A percentile compares a stretch with the other conserved stretches of the same genome.
phyloP scores from a whole-genome alignment of 2,888 invertebrate genomes.

The Thalpophila matura region DNA sequence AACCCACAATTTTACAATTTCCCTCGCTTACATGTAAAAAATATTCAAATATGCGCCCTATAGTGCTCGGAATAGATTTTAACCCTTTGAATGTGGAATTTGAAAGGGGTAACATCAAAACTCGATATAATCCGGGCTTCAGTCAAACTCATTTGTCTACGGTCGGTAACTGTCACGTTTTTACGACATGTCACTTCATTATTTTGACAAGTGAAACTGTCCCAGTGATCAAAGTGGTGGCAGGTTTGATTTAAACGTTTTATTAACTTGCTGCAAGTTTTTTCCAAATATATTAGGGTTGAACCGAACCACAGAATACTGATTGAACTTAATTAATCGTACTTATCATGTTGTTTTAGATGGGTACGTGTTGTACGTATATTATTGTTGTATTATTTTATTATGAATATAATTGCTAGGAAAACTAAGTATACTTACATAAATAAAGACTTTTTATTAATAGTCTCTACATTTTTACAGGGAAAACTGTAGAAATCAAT shows the following conservation, averaged over 20 bases:
- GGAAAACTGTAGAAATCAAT: too few relatives aligned
- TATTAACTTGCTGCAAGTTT: constrained; percentile 52
- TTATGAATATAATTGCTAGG: too few relatives aligned
- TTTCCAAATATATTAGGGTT: constrained; percentile 47
- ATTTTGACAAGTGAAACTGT: constrained; percentile 80
- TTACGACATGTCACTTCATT: constrained; percentile 79
- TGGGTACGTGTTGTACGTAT: neutral
- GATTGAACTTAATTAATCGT: constrained; percentile 46
- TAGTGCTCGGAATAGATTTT: constrained; percentile 54
- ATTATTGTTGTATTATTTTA: too few relatives aligned
- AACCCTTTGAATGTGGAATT: constrained; percentile 47
- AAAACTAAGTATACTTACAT: too few relatives aligned
- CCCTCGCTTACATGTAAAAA: constrained; percentile 20
- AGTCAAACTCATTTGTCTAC: constrained; percentile 76
- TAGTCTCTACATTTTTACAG: too few relatives aligned
- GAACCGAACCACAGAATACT: too few relatives aligned
- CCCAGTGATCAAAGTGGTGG: constrained; percentile 61
- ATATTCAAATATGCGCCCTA: constrained; percentile 63
- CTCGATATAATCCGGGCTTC: constrained; percentile 77
- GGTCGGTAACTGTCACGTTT: constrained; percentile 78
- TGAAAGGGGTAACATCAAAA: constrained; percentile 67
- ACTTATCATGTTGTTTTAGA: constrained; percentile 33
- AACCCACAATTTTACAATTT: constrained; percentile 71
- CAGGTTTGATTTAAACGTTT: constrained; percentile 62
- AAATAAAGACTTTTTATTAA: too few relatives aligned